Percentiles rank a stretch among this genome's conserved stretches.
Evolutionary conservation across 2,797 vertebrate species (phyloP).

Genomic region (Trachurus trachurus): DNA sequence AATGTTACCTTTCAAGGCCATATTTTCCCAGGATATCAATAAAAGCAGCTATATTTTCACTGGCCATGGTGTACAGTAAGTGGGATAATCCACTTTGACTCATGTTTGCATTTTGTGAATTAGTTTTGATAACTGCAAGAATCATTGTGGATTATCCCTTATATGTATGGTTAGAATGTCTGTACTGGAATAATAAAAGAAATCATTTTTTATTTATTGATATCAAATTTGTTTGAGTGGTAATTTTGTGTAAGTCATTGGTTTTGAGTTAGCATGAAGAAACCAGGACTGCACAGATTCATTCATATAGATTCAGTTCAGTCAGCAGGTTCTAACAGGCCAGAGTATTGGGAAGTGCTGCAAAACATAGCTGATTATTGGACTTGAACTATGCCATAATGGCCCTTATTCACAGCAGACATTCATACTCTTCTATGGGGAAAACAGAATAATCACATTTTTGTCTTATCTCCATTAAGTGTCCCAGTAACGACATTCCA

Average conservation of each 20-base stretch:
- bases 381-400: background rate
- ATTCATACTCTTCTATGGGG: background rate
- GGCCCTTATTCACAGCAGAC: background rate
- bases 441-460: background rate
- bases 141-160: constrained; percentile 33
- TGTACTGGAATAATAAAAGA: constrained; percentile 56
- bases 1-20: background rate
- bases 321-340: background rate
- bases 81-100: constrained; percentile 16
- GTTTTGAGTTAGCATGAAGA: background rate
- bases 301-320: background rate
- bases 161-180: constrained; percentile 33
- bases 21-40: background rate
- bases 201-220: constrained; percentile 67
- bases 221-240: constrained; percentile 19
- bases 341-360: background rate
- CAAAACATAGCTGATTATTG: background rate
- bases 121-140: constrained; percentile 12
- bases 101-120: constrained; percentile 21
- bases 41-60: constrained; percentile 20
- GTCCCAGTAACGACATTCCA: background rate
- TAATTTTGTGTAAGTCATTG: background rate
- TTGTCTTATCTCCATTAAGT: background rate
- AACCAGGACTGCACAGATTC: background rate
- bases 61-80: too few relatives aligned